Conservation (phyloP, 1,140 invertebrate genomes). For the Nautilus pompilius region DNA sequence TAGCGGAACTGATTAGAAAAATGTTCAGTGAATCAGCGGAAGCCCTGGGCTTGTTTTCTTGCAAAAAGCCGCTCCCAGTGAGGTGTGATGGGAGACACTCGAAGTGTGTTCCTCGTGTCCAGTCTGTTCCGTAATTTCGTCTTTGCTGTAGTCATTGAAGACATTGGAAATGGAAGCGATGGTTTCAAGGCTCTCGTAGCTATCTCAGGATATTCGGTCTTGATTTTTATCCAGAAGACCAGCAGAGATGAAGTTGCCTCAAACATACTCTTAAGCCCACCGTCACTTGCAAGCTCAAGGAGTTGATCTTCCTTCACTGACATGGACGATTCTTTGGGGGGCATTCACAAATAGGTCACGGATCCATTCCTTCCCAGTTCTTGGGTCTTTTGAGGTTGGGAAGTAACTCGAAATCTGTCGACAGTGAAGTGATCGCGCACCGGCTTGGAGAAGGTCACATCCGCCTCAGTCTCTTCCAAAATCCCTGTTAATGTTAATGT, state of each 20-base stretch:
- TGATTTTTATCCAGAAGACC: neutral
- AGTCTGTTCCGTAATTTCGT: neutral
- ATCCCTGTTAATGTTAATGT: conserved; percentile 58
- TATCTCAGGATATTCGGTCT: neutral
- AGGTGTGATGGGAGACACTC: neutral
- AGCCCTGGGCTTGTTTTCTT: too few relatives aligned
- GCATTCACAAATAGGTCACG: neutral
- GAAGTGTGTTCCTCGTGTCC: neutral
- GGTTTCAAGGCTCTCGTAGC: neutral
- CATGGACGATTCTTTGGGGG: neutral
- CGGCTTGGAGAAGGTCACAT: conserved; percentile 15
- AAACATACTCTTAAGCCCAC: conserved; percentile 2
- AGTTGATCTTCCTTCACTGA: neutral
- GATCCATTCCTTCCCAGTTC: conserved; percentile 15
- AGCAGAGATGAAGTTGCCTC: neutral
- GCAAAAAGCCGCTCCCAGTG: too few relatives aligned
- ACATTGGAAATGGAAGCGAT: neutral
- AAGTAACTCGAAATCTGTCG: conserved; percentile 25
- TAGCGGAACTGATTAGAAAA: too few relatives aligned
- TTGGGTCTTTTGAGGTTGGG: conserved; percentile 29
- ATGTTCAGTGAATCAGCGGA: too few relatives aligned
- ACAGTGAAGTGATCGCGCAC: conserved; percentile 13
- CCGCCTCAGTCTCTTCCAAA: conserved; percentile 2
- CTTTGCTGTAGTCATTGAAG: neutral
- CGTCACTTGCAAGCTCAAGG: neutral